Evolutionary conservation across 1,140 invertebrate species (phyloP).

Genomic region (Magallana gigas): DNA sequence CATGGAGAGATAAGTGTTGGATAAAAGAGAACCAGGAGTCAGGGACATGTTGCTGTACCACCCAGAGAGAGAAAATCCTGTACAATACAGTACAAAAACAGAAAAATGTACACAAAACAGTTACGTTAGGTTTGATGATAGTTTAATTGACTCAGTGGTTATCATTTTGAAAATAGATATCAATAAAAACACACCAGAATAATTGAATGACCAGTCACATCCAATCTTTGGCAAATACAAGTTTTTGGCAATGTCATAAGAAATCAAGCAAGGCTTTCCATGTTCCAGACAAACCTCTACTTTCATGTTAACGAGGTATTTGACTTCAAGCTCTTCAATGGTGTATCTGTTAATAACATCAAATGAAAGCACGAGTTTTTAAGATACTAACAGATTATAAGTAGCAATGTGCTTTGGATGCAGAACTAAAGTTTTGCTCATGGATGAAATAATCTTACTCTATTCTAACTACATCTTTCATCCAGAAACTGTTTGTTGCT

Average conservation of each 20-base stretch:
- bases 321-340: slow-evolving; percentile 53
- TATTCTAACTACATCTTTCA: slow-evolving; percentile 26
- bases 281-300: slow-evolving; percentile 57
- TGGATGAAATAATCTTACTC: not conserved
- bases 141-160: too few species aligned
- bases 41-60: slow-evolving; percentile 4
- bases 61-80: slow-evolving; percentile 26
- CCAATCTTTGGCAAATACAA: not conserved
- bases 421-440: not conserved
- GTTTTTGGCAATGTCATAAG: not conserved
- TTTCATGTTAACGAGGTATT: slow-evolving; percentile 57
- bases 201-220: slow-evolving; percentile 22
- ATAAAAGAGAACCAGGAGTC: not conserved
- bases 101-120: not conserved
- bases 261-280: slow-evolving; percentile 46
- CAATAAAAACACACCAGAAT: not conserved
- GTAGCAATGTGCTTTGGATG: too few species aligned
- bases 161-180: not conserved
- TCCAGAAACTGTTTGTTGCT: not conserved
- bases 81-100: not conserved
- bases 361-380: too few species aligned
- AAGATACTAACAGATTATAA: too few species aligned
- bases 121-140: too few species aligned
- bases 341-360: slow-evolving; percentile 45
- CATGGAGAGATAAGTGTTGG: not conserved